Base-by-base conservation (phyloP, 2,113 vertebrate species). In the Peucedramus taeniatus region DNA sequence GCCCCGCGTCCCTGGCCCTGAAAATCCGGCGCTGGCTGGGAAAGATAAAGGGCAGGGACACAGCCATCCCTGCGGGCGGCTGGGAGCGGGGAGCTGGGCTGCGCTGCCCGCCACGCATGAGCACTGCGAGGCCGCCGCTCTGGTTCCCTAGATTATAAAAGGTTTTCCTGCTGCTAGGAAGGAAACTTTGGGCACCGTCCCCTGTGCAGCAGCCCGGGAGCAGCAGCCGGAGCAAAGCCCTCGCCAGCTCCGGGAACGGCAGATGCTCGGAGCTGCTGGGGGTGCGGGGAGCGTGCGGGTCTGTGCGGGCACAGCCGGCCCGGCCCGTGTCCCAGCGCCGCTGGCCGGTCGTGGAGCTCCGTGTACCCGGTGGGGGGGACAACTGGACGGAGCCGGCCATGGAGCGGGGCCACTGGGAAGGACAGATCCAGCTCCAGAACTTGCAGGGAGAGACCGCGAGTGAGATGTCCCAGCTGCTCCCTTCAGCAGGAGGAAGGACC, bases 141-240 rank as follows among this genome's bases (percentile, higher is more conserved):
- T 3, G 76, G 0, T 45, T 74, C 15, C 39, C 45, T 27, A 5
- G 0, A 13, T 42, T 42, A 53, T 74, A 94, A 83, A 91, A 89
- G 69, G 24, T 75, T 94, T 91, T 61, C 70, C 81, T 31, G 95
- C 87, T 49, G 30, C 60, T 68, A 20, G 95, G 64, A 91, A 69
- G 72, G 91, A 92, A 94, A 96, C 69, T 96, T 89, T 94, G 80
- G 91, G 76, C 91, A 86, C 37, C 18, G 54, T 76, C 80, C 50
- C 59, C 69, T 3, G 30, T 27, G 65, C 56, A 35, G 93, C 85
- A 66, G 50, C 31, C 42, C 13, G 74, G 15, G 37, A 76, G 71
- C 39, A 17, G 76, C 74, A 44, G 65, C 61, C 26, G 7, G 51
- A 89, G 94, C 66, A 4, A 16, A 87, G n/a, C 63, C 35, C n/a